Evolutionary conservation across 2,113 vertebrate species (phyloP), one percentile per base, ranked within the genome.

Genomic region (Poecilia latipinna): DNA sequence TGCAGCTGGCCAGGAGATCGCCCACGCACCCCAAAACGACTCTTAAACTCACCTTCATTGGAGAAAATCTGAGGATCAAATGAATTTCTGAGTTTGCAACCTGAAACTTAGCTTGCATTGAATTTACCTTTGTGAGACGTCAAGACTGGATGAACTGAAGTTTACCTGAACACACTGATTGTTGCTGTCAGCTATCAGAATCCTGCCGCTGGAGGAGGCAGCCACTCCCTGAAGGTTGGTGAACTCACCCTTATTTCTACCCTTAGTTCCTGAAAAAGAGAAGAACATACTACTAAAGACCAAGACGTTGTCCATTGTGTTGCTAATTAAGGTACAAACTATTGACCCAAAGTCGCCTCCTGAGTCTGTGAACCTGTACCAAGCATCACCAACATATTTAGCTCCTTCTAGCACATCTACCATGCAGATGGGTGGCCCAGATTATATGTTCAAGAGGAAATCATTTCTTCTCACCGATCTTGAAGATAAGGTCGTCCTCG

Each of bases 221-320:
- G 97, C 97, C 69, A 99, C 97, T 48, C 98, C 98, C 87, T 99
- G 98, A 69, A 99, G 96, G 92, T 99, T 99, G 73, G 97, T 99
- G 90, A 99, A 99, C 90, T 99, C 98, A 37, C 98, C 98, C 94
- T 98, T 99, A 89, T 99, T 99, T 93, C 98, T 96, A 79, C 98
- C 98, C 90, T 99, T 99, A 63, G 97, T 98, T 83, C 98, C 98
- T 57, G 98, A 74, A 60, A 77, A 31, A 24, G n/a, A 65, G 0
- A 5, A 39, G 33, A 28, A 29, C 17, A 48, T 48, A 7, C 19
- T 5, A 39, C 10, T 22, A 65, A 65, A 8, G 19, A n/a, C 12
- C 37, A 57, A n/a, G 51, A 57, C 0, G 3, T 57, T 24, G 3
- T 57, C 51, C 8, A 10, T 57, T 57, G 8, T 12, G 29, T 26